phyloP scores from a whole-genome alignment of 2,888 invertebrate genomes.

The Caenorhabditis sulstoni region DNA sequence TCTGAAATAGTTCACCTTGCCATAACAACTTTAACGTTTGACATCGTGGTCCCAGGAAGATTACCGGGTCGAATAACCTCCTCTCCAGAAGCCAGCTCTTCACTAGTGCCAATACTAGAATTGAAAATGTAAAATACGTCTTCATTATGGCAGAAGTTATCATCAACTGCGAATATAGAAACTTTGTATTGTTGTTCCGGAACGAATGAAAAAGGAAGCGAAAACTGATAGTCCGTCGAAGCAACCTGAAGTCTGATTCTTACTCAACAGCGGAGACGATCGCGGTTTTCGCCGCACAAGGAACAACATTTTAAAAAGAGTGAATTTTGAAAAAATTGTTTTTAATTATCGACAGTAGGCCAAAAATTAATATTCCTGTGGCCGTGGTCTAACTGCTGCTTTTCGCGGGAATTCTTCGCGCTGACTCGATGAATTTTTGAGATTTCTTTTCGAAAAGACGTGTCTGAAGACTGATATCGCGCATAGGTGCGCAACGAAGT shows the following conservation, averaged over 20 bases:
- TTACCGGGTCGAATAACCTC: neutral
- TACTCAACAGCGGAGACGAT: neutral
- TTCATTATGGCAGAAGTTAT: slow-evolving; percentile 64
- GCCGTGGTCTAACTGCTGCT: too few relatives aligned
- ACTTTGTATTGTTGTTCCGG: slow-evolving; percentile 55
- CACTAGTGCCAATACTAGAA: slow-evolving; percentile 21
- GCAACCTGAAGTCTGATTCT: slow-evolving; percentile 20
- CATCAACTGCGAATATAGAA: slow-evolving; percentile 63
- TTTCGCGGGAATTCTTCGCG: too few relatives aligned
- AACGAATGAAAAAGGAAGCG: slow-evolving; percentile 40
- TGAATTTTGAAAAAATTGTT: too few relatives aligned
- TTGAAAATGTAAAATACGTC: slow-evolving; percentile 60
- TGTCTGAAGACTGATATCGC: too few relatives aligned
- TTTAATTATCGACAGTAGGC: too few relatives aligned
- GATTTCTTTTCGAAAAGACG: too few relatives aligned
- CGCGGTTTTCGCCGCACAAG: too few relatives aligned
- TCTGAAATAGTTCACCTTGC: neutral
- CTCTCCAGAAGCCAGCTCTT: neutral
- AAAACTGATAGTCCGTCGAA: slow-evolving; percentile 12
- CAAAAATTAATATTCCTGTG: too few relatives aligned
- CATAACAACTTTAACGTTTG: slow-evolving; percentile 27
- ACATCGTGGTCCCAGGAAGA: slow-evolving; percentile 10
- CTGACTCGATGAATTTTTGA: too few relatives aligned
- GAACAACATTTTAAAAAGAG: too few relatives aligned
- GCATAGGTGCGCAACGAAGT: too few relatives aligned